Evolutionary conservation across 2,113 vertebrate species (phyloP), one percentile per base, ranked within the genome.

Genomic region (Ameiurus melas): DNA sequence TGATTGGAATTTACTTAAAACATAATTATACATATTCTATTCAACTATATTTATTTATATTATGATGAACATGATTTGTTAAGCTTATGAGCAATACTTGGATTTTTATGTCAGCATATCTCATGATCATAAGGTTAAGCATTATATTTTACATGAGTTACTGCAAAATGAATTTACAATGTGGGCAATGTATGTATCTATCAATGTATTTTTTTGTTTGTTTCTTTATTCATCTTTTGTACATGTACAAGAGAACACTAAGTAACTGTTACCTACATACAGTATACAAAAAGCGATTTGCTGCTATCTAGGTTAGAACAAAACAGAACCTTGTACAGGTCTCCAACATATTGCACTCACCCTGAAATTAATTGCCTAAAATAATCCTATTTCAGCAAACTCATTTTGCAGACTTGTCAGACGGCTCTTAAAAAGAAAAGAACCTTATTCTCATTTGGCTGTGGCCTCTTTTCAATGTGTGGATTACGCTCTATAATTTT

Each of bases 301-400:
- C 66, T 9, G 4, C 30, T 83, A 71, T 89, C 12, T 71, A 89
- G 77, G 64, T 57, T 36, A 27, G n/a, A 53, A 36, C 14, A 27
- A 89, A 78, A 57, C 16, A 64, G 39, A 75, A 12, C 30, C 85
- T 75, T 89, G 57, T 58, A 39, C 30, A 77, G 17, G 85, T 77
- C 25, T 58, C 30, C 70, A 71, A 81, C 58, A 89, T 82, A 78
- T 5, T 73, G 68, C 60, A 85, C 88, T 62, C 47, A 27, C 4
- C 51, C 43, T 86, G 33, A 64, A 66, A 64, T 84, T 85, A 80
- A 87, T 90, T 64, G 70, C 25, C 71, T 62, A 70, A 83, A 87
- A 85, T 60, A 82, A 87, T 88, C 55, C 78, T 87, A 73, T 90
- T 77, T 70, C 60, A 77, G 68, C 39, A 78, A 84, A 84, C 85